Evolutionary conservation across 2,888 invertebrate genomes (phyloP).

Genomic region (Himalopsyche japonica): DNA sequence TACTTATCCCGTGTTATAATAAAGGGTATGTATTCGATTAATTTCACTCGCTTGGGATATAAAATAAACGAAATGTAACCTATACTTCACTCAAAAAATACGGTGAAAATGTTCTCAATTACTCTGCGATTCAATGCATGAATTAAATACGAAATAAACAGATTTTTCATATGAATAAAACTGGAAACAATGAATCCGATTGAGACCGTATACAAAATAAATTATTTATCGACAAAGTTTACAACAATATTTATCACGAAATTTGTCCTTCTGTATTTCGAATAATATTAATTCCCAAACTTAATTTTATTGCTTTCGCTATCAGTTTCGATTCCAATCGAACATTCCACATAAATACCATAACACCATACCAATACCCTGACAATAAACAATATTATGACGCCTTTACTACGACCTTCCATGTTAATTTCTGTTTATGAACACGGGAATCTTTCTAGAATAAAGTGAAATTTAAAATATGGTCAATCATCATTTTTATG

Average conservation of each 20-base stretch:
- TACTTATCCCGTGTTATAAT: background rate
- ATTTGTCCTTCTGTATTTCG: background rate
- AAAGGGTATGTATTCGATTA: background rate
- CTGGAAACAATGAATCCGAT: too few species aligned
- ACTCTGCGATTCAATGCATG: too few species aligned
- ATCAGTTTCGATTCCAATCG: background rate
- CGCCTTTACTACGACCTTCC: background rate
- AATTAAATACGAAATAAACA: too few species aligned
- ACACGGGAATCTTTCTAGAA: background rate
- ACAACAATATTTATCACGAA: too few species aligned
- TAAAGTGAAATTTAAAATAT: too few species aligned
- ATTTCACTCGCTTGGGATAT: background rate
- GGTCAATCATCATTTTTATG: too few species aligned
- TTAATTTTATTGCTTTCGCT: background rate
- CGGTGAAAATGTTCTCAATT: too few species aligned
- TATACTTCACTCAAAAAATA: too few species aligned
- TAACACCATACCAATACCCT: background rate
- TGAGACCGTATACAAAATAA: too few species aligned
- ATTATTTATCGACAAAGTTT: too few species aligned
- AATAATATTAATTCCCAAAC: background rate
- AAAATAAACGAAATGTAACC: background rate
- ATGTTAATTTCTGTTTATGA: background rate
- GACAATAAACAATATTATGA: background rate
- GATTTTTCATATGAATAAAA: too few species aligned
- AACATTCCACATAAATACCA: background rate